Evolutionary conservation across 2,888 invertebrate genomes (phyloP).

Genomic region (Halictus ligatus): DNA sequence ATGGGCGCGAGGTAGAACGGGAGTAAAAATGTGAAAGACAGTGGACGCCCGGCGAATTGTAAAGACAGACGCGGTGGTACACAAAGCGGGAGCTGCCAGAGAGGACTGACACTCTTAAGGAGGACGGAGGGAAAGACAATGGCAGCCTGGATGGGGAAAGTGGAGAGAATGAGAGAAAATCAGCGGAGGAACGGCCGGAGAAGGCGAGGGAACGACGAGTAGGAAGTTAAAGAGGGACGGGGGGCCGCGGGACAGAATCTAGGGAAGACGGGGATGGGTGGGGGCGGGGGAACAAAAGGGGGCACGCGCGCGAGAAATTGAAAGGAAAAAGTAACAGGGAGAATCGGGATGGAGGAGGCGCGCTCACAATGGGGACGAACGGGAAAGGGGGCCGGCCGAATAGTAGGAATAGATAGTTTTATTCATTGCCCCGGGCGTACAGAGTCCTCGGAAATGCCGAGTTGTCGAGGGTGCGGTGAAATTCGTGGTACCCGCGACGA

Average conservation of each 20-base stretch:
- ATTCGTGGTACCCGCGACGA: slow-evolving; percentile 11
- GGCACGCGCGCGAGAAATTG: slow-evolving; percentile 43
- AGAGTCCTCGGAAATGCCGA: slow-evolving; percentile 27
- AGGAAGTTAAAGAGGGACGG: slow-evolving; percentile 20
- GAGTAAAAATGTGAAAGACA: slow-evolving; percentile 62
- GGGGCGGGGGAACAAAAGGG: slow-evolving; percentile 44
- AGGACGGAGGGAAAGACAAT: slow-evolving; percentile 60
- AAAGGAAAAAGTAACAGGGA: slow-evolving; percentile 8
- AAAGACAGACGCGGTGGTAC: slow-evolving; percentile 56
- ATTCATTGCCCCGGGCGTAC: slow-evolving; percentile 47
- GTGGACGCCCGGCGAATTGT: slow-evolving; percentile 58
- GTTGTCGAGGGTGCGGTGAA: slow-evolving; percentile 13
- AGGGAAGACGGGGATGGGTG: not conserved
- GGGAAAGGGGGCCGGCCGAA: not conserved
- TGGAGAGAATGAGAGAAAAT: slow-evolving; percentile 1
- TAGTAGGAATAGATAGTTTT: slow-evolving; percentile 44
- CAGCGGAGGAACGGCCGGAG: not conserved
- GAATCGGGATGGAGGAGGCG: not conserved
- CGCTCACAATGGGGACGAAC: not conserved
- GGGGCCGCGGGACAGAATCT: slow-evolving; percentile 34
- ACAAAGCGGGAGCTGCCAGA: slow-evolving; percentile 50
- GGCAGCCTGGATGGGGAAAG: slow-evolving; percentile 15
- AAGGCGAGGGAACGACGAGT: not conserved
- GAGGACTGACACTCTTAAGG: slow-evolving; percentile 58
- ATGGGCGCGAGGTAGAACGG: slow-evolving; percentile 44